Conservation (phyloP, 2,113 vertebrate species). For the Cettia cetti region DNA sequence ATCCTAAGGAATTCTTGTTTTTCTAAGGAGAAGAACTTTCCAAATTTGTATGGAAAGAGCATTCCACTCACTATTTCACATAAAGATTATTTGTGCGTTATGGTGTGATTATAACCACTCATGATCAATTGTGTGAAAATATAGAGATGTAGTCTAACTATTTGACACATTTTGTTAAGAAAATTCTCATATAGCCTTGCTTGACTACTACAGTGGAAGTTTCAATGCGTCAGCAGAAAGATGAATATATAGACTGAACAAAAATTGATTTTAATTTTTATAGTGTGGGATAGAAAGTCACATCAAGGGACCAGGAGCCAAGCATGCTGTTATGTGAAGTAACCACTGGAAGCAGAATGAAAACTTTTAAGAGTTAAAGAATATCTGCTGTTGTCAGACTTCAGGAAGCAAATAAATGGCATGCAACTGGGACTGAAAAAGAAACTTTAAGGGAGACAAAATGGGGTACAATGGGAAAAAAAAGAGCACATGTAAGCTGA, state of each 20-base stretch:
- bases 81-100: background rate
- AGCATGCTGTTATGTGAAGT: background rate
- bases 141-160: background rate
- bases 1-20: background rate
- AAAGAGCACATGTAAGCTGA: background rate
- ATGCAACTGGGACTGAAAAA: background rate
- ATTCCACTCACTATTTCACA: background rate
- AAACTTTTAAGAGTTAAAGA: background rate
- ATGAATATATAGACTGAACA: background rate
- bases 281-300: background rate
- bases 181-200: background rate
- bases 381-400: no score
- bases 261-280: background rate
- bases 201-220: background rate
- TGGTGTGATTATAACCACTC: background rate
- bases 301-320: background rate
- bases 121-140: background rate
- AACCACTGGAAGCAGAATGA: background rate
- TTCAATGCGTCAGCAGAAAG: background rate
- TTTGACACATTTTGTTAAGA: background rate
- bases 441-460: background rate
- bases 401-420: background rate
- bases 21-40: background rate
- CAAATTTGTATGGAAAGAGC: background rate
- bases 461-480: background rate